Evolutionary conservation across 1,140 invertebrate species (phyloP).

Genomic region (Drosophila rhopaloa): DNA sequence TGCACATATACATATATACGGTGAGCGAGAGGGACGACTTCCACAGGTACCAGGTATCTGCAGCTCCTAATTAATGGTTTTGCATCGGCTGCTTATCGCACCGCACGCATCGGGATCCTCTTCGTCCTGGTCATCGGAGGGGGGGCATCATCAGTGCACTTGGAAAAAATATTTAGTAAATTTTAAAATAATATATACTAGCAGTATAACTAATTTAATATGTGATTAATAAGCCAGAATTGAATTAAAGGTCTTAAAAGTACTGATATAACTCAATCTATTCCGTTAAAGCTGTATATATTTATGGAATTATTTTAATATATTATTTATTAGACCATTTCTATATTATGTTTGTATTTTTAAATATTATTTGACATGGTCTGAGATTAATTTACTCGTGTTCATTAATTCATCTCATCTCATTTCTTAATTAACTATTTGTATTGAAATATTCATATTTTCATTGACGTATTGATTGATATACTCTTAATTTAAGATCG

Average conservation of each 20-base stretch:
- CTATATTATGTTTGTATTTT: too few species aligned
- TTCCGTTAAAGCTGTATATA: too few species aligned
- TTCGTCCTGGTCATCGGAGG: slow-evolving; percentile 17
- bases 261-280: too few species aligned
- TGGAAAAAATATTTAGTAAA: neutral
- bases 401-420: neutral
- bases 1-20: slow-evolving; percentile 9
- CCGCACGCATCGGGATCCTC: slow-evolving; percentile 75
- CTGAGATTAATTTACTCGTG: neutral
- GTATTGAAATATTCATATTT: neutral
- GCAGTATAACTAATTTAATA: too few species aligned
- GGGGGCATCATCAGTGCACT: slow-evolving; percentile 16
- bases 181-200: too few species aligned
- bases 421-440: neutral
- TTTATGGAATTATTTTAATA: too few species aligned
- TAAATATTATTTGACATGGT: neutral
- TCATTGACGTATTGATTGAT: neutral
- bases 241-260: too few species aligned
- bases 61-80: slow-evolving; percentile 81
- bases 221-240: too few species aligned
- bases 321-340: too few species aligned
- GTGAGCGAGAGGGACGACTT: slow-evolving; percentile 4
- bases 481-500: neutral
- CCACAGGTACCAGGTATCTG: slow-evolving; percentile 66
- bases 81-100: slow-evolving; percentile 79